phyloP scores from a whole-genome alignment of 2,113 vertebrate species.

The Eolophus roseicapilla region DNA sequence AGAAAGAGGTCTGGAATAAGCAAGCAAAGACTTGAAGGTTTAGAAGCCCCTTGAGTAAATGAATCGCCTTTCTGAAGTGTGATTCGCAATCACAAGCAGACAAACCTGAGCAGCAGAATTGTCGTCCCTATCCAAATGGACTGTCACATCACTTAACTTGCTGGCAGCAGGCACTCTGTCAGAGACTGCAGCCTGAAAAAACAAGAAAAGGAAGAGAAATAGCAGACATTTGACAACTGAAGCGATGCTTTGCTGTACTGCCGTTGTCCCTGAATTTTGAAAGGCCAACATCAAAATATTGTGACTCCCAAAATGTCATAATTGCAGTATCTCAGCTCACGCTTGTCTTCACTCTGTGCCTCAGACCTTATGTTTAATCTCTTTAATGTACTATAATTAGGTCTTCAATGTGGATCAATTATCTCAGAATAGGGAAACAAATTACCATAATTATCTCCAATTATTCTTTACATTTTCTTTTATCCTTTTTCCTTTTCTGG shows the following conservation, averaged over 20 bases:
- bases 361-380: slow-evolving; percentile 71
- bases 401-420: slow-evolving; percentile 70
- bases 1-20: background rate
- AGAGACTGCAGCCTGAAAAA: background rate
- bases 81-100: slow-evolving; percentile 2
- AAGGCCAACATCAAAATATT: slow-evolving; percentile 75
- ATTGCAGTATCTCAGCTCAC: slow-evolving; percentile 51
- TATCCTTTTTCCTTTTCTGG: slow-evolving; percentile 19
- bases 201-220: background rate
- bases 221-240: slow-evolving; percentile 5
- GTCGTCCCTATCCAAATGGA: background rate
- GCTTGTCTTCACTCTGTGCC: slow-evolving; percentile 39
- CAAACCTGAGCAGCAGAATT: background rate
- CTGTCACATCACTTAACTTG: slow-evolving; percentile 8
- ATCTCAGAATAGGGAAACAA: slow-evolving; percentile 74
- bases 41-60: slow-evolving; percentile 20
- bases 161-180: slow-evolving; percentile 36
- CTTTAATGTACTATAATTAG: slow-evolving; percentile 70
- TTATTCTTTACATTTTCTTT: slow-evolving; percentile 70
- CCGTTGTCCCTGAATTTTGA: slow-evolving; percentile 42
- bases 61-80: background rate
- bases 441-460: slow-evolving; percentile 71
- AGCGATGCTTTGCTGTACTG: background rate
- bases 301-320: slow-evolving; percentile 66
- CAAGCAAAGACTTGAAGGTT: background rate